Evolutionary conservation across 2,888 invertebrate species (phyloP).

Genomic region (Ganaspis brasiliensis): DNA sequence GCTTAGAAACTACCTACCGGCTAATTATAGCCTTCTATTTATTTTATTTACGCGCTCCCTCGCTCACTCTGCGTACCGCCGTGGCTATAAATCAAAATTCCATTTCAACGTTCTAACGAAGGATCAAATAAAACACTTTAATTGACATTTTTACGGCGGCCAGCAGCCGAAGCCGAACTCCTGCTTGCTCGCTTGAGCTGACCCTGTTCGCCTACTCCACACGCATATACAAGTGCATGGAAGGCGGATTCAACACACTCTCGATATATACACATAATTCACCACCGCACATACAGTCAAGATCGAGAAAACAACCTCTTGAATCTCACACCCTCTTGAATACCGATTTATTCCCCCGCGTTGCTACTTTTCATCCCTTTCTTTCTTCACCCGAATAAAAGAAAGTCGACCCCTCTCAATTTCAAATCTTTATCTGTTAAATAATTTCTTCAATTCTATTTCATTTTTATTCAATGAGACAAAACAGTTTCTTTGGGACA

Average conservation of each 20-base stretch:
- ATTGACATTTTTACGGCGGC: constrained; percentile 81
- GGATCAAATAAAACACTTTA: constrained; percentile 81
- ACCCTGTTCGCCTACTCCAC: constrained; percentile 65
- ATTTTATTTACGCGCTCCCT: constrained; percentile 77
- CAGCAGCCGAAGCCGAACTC: constrained; percentile 78
- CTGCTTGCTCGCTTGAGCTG: constrained; percentile 70
- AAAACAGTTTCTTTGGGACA: no score
- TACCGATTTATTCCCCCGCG: constrained; percentile 66
- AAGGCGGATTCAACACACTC: constrained; percentile 43
- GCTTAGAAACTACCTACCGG: constrained; percentile 65
- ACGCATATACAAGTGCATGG: constrained; percentile 56
- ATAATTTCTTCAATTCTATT: not conserved
- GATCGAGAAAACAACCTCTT: constrained; percentile 42
- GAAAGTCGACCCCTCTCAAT: constrained; percentile 49
- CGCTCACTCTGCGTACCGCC: constrained; percentile 62
- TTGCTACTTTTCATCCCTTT: constrained; percentile 41
- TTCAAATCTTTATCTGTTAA: constrained; percentile 18
- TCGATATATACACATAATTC: constrained; percentile 40
- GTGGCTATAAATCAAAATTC: constrained; percentile 80
- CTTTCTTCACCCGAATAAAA: constrained; percentile 40
- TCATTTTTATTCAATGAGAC: not conserved
- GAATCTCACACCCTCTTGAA: constrained; percentile 63
- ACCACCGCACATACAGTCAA: constrained; percentile 30
- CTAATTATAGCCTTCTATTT: constrained; percentile 80
- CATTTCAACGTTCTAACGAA: constrained; percentile 81